Conservation (phyloP, 2,113 vertebrate genomes). For the Oncorhynchus tshawytscha region DNA sequence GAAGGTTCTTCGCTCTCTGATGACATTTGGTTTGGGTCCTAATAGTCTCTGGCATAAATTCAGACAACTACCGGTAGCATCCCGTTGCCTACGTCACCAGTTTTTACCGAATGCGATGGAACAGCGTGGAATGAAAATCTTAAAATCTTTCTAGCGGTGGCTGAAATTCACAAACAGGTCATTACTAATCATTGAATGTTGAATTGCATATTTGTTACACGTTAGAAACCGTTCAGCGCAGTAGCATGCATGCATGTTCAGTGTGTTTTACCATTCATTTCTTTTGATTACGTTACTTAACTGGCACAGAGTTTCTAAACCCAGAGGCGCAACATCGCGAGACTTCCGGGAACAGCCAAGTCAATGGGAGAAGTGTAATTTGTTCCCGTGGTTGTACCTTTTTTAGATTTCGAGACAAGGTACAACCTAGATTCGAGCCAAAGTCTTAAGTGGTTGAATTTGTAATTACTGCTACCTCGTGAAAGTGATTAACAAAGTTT, state of each 20-base stretch:
- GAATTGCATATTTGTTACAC: background rate
- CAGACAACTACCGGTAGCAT: slow-evolving; percentile 13
- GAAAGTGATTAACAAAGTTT: too few relatives aligned
- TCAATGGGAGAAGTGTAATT: too few relatives aligned
- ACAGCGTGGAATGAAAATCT: slow-evolving; percentile 35
- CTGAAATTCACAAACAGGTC: slow-evolving; percentile 26
- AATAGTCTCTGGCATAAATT: slow-evolving; percentile 16
- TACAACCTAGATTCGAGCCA: too few relatives aligned
- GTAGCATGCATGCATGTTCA: background rate
- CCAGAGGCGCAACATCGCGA: too few relatives aligned
- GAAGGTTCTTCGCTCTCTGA: background rate
- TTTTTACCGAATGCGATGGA: slow-evolving; percentile 51
- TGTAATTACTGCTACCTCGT: too few relatives aligned
- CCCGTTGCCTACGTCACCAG: slow-evolving; percentile 73
- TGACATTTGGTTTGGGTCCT: slow-evolving; percentile 5
- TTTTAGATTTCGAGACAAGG: too few relatives aligned
- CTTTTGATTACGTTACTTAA: background rate
- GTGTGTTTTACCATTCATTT: background rate
- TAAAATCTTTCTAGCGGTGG: slow-evolving; percentile 14
- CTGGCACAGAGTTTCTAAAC: too few relatives aligned
- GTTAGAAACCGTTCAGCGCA: background rate
- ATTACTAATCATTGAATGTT: slow-evolving; percentile 35
- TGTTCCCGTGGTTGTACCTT: too few relatives aligned
- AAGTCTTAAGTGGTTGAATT: too few relatives aligned
- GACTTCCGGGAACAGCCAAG: too few relatives aligned